Evolutionary conservation across 2,797 vertebrate genomes (phyloP), one percentile per base, ranked within the genome.

Genomic region (Sebastes hubbsi): DNA sequence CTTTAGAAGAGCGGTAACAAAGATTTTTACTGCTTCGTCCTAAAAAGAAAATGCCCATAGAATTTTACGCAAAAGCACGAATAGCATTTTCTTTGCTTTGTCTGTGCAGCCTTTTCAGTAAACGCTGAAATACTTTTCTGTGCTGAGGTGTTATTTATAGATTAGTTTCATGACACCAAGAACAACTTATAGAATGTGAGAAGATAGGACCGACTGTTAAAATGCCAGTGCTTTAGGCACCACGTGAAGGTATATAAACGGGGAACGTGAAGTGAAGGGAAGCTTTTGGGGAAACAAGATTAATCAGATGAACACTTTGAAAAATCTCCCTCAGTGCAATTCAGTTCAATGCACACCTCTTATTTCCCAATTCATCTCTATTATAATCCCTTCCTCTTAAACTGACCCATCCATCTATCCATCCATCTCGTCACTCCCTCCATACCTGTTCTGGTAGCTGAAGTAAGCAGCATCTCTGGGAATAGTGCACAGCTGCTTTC

Each of bases 391-490:
- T 58, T 59, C 13, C 16, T 46, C 8, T 71, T 66, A 58, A 18
- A 42, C 11, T 30, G 25, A 64, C 8, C 6, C 20, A 46, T 36
- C 20, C n/a, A 65, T 36, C 20, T 18, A 65, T 32, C 25, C 38
- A 42, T 42, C 38, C 38, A 42, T 42, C 38, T 13, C 30, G 11
- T 27, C 12, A 2, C 61, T 55, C 46, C 72, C 24, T 71, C 8
- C 86, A 61, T 97, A 99, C 98, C 98, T 99, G 97, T 99, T 99
- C 94, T 99, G 98, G 93, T 99, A 99, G 94, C 99, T 99, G 95
- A 99, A 99, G 92, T 99, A 99, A 89, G 98, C 98, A 90, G 98
- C 97, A 85, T 99, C 98, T 90, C 98, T 94, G 82, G 98, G 98
- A 92, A 99, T 99, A 72, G 99, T 99, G 94, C 99, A 99, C 18